Evolutionary conservation across 1,140 invertebrate genomes (phyloP).

Genomic region (Macrobrachium rosenbergii): DNA sequence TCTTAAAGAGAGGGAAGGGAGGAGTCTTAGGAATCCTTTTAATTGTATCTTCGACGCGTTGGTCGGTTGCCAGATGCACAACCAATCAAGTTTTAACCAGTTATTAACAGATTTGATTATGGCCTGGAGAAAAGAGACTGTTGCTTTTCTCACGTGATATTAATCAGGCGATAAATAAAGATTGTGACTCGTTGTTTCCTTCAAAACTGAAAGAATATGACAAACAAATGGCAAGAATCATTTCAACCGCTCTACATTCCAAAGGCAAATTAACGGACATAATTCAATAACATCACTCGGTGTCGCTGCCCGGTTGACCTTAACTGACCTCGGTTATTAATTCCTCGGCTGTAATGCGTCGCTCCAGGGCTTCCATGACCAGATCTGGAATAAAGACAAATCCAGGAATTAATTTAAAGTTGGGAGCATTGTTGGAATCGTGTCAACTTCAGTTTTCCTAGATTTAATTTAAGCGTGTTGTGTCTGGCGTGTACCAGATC

Average conservation of each 20-base stretch:
- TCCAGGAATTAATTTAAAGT: background rate
- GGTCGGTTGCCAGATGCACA: no score
- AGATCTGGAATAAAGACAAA: conserved; percentile 31
- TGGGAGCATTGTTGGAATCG: no score
- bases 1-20: no score
- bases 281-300: background rate
- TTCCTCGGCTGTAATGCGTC: conserved; percentile 21
- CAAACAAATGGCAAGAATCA: no score
- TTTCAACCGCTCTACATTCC: background rate
- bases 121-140: no score
- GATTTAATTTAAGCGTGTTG: background rate
- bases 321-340: conserved; percentile 36
- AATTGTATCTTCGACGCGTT: no score
- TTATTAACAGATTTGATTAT: no score
- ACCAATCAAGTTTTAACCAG: no score
- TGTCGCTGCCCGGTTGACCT: background rate
- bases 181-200: background rate
- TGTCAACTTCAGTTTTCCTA: no score
- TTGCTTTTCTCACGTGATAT: no score
- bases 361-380: conserved; percentile 41
- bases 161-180: no score
- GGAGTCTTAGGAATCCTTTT: no score
- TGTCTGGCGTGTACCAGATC: background rate
- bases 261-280: background rate
- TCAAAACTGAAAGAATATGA: background rate